phyloP scores from a whole-genome alignment of 2,113 vertebrate genomes.

The Scortum barcoo region DNA sequence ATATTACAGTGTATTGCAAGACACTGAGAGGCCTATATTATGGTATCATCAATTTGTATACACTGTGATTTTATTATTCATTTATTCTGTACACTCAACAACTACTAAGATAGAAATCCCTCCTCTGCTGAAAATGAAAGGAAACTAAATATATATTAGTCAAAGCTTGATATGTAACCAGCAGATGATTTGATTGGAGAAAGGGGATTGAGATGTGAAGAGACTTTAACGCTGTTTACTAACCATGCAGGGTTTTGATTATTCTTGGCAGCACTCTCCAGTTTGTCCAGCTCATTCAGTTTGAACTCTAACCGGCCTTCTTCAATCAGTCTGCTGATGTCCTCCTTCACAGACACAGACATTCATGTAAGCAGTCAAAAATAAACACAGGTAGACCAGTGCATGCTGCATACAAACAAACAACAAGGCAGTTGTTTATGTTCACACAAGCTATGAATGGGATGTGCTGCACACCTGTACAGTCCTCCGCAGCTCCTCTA shows the following conservation, averaged over 20 bases:
- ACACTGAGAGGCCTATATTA: no score
- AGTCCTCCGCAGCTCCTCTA: conserved; percentile 85
- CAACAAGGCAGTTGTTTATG: neutral
- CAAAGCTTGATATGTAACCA: neutral
- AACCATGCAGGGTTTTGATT: conserved; percentile 80
- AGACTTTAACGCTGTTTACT: conserved; percentile 12
- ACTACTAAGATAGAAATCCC: no score
- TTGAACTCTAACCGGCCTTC: conserved; percentile 81
- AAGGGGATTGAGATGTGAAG: neutral
- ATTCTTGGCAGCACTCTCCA: conserved; percentile 75
- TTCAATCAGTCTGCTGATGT: conserved; percentile 80
- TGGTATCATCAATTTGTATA: no score
- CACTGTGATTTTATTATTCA: no score
- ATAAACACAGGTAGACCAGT: neutral
- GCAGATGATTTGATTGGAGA: neutral
- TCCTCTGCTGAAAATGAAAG: no score
- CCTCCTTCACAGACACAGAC: conserved; percentile 75
- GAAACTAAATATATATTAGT: neutral
- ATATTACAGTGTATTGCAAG: neutral
- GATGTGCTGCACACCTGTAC: conserved; percentile 82
- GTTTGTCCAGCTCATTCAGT: conserved; percentile 82
- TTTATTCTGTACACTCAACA: no score
- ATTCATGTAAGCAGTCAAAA: conserved; percentile 9
- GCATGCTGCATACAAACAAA: conserved; percentile 3
- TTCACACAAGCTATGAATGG: neutral